These are phyloP conservation scores for Agapostemon virescens DNA, from an alignment of 2,888 invertebrate genomes.

Conservation along the genomic window DNA sequence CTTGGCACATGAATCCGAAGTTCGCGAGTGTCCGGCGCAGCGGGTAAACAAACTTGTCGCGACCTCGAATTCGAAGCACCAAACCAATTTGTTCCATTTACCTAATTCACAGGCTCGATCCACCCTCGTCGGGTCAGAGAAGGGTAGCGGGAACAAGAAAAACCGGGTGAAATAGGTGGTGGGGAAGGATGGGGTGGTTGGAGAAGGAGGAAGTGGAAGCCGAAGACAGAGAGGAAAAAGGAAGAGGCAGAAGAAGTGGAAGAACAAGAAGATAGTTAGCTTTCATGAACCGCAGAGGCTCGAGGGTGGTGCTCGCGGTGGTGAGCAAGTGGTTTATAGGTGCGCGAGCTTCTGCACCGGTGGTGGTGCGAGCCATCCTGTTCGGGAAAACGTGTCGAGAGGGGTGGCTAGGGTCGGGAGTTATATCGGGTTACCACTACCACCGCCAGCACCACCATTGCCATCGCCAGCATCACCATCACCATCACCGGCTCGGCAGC, in stretches of 20 bases:
- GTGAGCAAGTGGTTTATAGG: slow-evolving; percentile 34
- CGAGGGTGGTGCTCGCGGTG: slow-evolving; percentile 36
- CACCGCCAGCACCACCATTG: slow-evolving; percentile 44
- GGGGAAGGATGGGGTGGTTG: not conserved
- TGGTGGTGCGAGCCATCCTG: slow-evolving; percentile 50
- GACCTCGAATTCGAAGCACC: not conserved
- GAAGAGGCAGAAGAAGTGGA: slow-evolving; percentile 8
- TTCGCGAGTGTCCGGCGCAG: not conserved
- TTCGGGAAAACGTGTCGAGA: slow-evolving; percentile 55
- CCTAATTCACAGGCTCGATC: slow-evolving; percentile 1
- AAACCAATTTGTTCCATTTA: slow-evolving; percentile 19
- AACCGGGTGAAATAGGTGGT: not conserved
- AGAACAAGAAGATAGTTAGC: slow-evolving; percentile 66
- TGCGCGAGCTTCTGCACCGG: slow-evolving; percentile 26
- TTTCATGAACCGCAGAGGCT: slow-evolving; percentile 61
- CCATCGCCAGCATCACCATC: slow-evolving; percentile 40
- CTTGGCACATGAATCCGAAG: not conserved
- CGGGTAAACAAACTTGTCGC: slow-evolving; percentile 2
- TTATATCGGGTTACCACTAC: slow-evolving; percentile 66
- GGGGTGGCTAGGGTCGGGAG: slow-evolving; percentile 54
- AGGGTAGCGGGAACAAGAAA: not conserved
- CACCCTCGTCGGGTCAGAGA: not conserved
- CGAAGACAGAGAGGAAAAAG: slow-evolving; percentile 5
- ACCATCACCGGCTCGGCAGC: not conserved
- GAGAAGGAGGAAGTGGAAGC: not conserved